A percentile compares a stretch with the other conserved stretches of the same genome.
Conservation (phyloP, 2,113 vertebrate genomes). For the Caranx ignobilis region DNA sequence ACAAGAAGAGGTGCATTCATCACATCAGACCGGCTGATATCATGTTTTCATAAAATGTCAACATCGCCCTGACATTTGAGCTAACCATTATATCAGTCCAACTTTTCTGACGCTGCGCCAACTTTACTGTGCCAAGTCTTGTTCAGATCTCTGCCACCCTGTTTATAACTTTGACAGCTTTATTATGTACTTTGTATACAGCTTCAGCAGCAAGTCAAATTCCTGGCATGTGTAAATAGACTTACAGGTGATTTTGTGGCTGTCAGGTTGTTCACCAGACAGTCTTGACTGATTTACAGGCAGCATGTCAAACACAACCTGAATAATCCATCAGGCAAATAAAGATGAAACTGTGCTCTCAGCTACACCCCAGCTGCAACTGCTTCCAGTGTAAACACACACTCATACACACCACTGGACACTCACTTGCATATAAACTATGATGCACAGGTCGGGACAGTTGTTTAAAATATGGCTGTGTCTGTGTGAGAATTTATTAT, state of each 20-base stretch:
- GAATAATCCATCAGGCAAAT: slow-evolving; percentile 65
- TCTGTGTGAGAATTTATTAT: not conserved
- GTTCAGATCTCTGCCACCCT: slow-evolving; percentile 39
- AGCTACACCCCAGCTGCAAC: slow-evolving; percentile 24
- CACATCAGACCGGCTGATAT: slow-evolving; percentile 8
- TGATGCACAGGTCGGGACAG: slow-evolving; percentile 8
- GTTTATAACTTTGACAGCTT: slow-evolving; percentile 76
- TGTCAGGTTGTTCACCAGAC: slow-evolving; percentile 56
- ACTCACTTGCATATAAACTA: slow-evolving; percentile 13
- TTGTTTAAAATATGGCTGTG: slow-evolving; percentile 5
- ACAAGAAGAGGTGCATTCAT: slow-evolving; percentile 24
- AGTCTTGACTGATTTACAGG: slow-evolving; percentile 72
- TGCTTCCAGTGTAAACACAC: slow-evolving; percentile 50
- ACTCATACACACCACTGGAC: not conserved
- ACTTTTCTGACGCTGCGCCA: slow-evolving; percentile 34
- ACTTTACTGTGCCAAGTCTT: slow-evolving; percentile 51
- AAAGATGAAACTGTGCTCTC: slow-evolving; percentile 60
- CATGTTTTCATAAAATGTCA: slow-evolving; percentile 40
- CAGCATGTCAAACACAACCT: slow-evolving; percentile 45
- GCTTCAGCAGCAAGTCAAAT: slow-evolving; percentile 58
- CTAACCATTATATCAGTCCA: slow-evolving; percentile 33
- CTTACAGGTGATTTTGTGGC: slow-evolving; percentile 72
- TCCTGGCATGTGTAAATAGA: slow-evolving; percentile 68
- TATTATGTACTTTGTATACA: slow-evolving; percentile 66
- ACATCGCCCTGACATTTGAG: slow-evolving; percentile 29